Evolutionary conservation across 30 jellyfish, hydroid and myxozoan species (phyloP).

Genomic region (Morbakka virulenta): DNA sequence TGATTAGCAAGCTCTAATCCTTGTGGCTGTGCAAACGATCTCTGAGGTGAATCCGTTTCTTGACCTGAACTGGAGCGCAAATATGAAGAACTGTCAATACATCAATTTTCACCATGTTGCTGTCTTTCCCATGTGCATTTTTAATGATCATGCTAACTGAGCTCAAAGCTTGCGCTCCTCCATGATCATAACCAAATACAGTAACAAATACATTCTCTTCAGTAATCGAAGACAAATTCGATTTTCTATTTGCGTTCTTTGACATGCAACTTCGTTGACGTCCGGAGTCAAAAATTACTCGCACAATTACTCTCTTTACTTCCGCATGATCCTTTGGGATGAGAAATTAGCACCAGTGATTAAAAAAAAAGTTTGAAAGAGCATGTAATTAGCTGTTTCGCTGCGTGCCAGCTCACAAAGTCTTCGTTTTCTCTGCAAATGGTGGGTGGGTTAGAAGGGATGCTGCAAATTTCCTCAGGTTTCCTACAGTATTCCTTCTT

Average conservation of each 20-base stretch:
- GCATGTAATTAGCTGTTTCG: not conserved
- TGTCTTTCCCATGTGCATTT: not conserved
- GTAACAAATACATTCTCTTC: not conserved
- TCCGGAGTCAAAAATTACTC: constrained; percentile 1
- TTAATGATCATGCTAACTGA: not conserved
- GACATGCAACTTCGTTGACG: not conserved
- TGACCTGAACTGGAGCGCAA: constrained; percentile 18
- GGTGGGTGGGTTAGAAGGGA: no score
- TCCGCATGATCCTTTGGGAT: not conserved
- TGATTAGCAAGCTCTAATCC: constrained; percentile 2
- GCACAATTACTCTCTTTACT: no score
- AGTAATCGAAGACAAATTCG: not conserved
- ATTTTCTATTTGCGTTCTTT: not conserved
- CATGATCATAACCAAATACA: not conserved
- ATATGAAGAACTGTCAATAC: not conserved
- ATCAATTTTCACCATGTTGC: not conserved
- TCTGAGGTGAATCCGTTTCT: not conserved
- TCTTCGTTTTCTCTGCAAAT: no score
- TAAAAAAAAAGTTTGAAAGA: not conserved
- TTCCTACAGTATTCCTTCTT: no score
- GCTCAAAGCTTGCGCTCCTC: not conserved
- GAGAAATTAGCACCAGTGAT: not conserved
- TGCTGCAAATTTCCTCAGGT: no score
- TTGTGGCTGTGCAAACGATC: not conserved
- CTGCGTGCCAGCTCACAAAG: not conserved